phyloP scores from a whole-genome alignment of 2,797 vertebrate species.

The Poecilia wingei region DNA sequence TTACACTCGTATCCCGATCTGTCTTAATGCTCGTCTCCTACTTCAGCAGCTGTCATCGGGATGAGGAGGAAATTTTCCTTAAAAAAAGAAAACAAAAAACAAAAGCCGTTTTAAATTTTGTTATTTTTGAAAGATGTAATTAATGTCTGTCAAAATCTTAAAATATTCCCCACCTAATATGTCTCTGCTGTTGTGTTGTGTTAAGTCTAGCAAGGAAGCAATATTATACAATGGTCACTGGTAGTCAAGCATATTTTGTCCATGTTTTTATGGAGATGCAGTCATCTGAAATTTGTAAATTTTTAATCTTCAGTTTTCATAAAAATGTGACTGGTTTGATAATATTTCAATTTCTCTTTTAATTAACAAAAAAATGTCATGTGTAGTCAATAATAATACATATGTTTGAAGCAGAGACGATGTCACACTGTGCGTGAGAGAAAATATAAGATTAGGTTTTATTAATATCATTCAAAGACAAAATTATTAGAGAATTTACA shows the following conservation, averaged over 20 bases:
- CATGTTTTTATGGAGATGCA: not conserved
- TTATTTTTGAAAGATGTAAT: constrained; percentile 40
- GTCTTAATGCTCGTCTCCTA: constrained; percentile 73
- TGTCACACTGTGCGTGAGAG: not conserved
- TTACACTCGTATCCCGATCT: constrained; percentile 82
- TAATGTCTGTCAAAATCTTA: constrained; percentile 32
- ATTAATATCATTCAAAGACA: not conserved
- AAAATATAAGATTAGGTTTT: not conserved
- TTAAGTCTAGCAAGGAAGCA: not conserved
- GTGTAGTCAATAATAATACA: not conserved
- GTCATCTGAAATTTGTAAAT: not conserved
- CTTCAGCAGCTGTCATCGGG: constrained; percentile 68
- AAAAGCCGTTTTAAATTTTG: constrained; percentile 45
- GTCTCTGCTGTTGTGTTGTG: not conserved
- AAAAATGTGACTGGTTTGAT: not conserved
- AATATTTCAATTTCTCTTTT: not conserved
- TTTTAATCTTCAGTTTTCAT: not conserved
- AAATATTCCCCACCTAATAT: constrained; percentile 10
- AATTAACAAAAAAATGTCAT: not conserved
- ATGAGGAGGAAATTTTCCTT: constrained; percentile 57
- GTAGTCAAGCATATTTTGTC: not conserved
- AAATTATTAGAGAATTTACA: not conserved
- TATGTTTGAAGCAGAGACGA: not conserved
- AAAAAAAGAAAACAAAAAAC: constrained; percentile 2
- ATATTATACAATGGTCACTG: constrained; percentile 25